These are phyloP conservation scores for Anoura caudifer DNA, from an alignment of 2,113 vertebrate species.

Conservation along the genomic window DNA sequence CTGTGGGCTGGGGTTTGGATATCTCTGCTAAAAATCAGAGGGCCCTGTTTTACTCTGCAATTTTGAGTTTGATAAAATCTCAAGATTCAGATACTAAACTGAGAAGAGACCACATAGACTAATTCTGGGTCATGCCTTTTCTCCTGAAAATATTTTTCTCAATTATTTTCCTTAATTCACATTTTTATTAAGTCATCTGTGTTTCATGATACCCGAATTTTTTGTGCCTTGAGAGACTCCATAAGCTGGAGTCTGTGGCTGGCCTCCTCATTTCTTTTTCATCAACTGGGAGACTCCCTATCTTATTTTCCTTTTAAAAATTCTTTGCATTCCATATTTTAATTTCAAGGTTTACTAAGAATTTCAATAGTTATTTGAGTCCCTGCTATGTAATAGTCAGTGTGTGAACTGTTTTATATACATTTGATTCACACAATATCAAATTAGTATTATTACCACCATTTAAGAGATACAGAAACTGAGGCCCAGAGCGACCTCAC, in stretches of 20 bases:
- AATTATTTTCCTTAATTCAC: background rate
- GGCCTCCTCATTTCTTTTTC: background rate
- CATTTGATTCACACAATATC: background rate
- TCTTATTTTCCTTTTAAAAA: background rate
- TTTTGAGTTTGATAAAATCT: background rate
- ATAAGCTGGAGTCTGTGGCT: background rate
- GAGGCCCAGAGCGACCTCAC: background rate
- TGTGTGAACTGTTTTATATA: background rate
- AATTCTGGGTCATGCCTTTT: background rate
- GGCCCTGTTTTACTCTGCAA: background rate
- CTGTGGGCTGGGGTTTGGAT: too few relatives aligned
- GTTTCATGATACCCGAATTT: background rate
- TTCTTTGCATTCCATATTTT: background rate
- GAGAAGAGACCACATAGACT: background rate
- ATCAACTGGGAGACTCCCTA: accelerated
- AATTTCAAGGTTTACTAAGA: background rate
- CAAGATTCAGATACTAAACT: background rate
- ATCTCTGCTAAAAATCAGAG: background rate
- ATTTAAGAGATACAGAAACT: background rate
- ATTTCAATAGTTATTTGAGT: background rate
- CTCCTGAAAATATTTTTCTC: background rate
- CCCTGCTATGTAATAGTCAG: background rate
- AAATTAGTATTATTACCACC: background rate
- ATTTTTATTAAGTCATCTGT: background rate
- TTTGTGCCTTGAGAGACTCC: too few relatives aligned